Evolutionary conservation across 2,113 vertebrate species (phyloP).

Genomic region (Myocastor coypus): DNA sequence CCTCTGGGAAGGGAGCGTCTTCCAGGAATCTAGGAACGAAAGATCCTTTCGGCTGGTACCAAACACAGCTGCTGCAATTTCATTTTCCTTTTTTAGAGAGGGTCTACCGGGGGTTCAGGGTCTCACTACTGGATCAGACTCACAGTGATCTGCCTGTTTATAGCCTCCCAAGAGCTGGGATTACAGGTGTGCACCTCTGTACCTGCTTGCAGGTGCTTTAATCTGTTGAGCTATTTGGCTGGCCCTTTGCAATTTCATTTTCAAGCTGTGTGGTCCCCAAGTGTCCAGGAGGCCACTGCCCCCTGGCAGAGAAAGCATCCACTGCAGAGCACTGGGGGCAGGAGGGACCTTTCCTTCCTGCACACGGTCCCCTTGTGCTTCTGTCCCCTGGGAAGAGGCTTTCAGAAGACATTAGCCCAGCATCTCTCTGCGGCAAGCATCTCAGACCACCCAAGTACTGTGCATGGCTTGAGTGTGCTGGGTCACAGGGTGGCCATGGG

Average conservation of each 20-base stretch:
- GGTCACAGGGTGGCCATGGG: neutral
- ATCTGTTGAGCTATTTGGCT: too few species aligned
- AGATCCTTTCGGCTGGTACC: neutral
- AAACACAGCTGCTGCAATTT: neutral
- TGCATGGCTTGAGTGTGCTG: fast-evolving
- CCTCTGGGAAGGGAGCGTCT: neutral
- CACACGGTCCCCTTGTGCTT: fast-evolving
- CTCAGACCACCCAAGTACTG: fast-evolving
- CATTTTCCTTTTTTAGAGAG: neutral
- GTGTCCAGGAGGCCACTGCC: neutral
- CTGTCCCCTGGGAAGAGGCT: neutral
- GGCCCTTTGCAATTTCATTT: neutral
- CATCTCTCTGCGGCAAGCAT: neutral
- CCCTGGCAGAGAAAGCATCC: neutral
- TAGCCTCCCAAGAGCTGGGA: too few species aligned
- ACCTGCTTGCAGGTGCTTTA: too few species aligned
- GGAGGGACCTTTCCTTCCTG: neutral
- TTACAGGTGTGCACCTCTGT: too few species aligned
- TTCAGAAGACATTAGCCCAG: neutral
- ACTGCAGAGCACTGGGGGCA: fast-evolving
- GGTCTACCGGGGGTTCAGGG: too few species aligned
- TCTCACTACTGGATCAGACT: too few species aligned
- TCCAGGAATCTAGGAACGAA: neutral
- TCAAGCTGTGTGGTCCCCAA: neutral
- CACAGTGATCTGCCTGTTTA: too few species aligned